Evolutionary conservation across 2,113 vertebrate genomes (phyloP), one percentile per base, ranked within the genome.

Genomic region (Aspiorhynchus laticeps): DNA sequence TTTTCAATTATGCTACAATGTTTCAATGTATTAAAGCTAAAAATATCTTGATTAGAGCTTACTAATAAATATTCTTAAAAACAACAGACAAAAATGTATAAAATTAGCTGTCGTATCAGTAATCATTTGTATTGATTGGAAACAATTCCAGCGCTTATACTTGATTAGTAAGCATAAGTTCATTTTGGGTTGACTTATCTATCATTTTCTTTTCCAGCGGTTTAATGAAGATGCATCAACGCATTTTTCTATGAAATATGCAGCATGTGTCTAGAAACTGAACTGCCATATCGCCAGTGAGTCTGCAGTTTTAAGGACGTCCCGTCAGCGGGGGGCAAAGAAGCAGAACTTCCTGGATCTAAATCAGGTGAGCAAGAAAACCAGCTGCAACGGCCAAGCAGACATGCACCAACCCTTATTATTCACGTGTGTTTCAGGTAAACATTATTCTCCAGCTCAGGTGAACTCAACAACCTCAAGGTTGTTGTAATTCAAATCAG

Each of bases 341-440:
- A 71, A 38, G 67, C 33, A 71, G 33, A 38, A 71, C 10, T 38
- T 21, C 31, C 31, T 38, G 17, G 19, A 38, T 24, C 4, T 24
- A 73, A 38, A 73, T 73, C 69, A 38, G 19, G 69, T 38, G 69
- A 38, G 69, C 69, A 73, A 73, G 9, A 73, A 71, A 73, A 41
- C 48, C 48, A 51, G 46, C 1, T 51, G 48, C 48, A 51, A 4
- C 33, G 3, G 19, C 69, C 69, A 36, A 17, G 33, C 67, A 36
- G 67, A 71, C 31, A 1, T 36, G 67, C 67, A 21, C 17, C 17
- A 10, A 6, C 69, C 69, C 69, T 73, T 73, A 11, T 12, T 5
- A 41, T 73, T 4, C 33, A 21, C 7, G 7, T 71, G 17, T 38
- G 67, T 36, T 21, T 71, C 1, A 67, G 63, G 63, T 28, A 56